Evolutionary conservation across 2,888 invertebrate species (phyloP), one percentile per base, ranked within the genome.

Genomic region (Chrysina gloriosa): DNA sequence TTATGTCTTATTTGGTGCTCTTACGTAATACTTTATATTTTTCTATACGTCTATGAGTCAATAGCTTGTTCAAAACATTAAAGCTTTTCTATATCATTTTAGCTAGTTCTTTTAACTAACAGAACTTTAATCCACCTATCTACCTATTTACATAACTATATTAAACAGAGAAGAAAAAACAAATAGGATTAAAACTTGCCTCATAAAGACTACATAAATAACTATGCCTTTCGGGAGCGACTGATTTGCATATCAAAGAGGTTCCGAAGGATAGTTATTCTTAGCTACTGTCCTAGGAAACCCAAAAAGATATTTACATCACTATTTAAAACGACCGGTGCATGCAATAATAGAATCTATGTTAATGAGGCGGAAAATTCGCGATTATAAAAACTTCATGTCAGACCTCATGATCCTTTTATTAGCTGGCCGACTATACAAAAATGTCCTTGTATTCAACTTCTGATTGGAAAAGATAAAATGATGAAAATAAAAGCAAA

Each of bases 231-330:
- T n/a, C 14, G 11, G n/a, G n/a, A 5, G 14, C 36, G 14, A 4
- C n/a, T 36, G 36, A 45, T 45, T 45, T 45, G 19, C 45, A 45
- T 45, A 45, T 45, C 45, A 45, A 45, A 45, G 45, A n/a, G 9
- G 6, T 9, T 11, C 2, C 11, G 14, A 36, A 36, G 11, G 14
- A 36, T 36, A n/a, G 2, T n/a, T 36, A 36, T 36, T 36, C 36
- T 3, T 36, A 36, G 36, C 3, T 45, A 21, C 45, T 9, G 19
- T 21, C 5, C 2, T 2, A 45, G 7, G 16, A 45, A 9, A 45
- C 3, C 19, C 7, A 45, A 45, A 42, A 45, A 45, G 1, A 19
- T 21, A 45, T 45, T 45, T 45, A 5, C 16, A 16, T 4, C 14
- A 16, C 3, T 42, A 16, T 42, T 42, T 42, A 2, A 42, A 6